Conservation (phyloP, 2,113 vertebrate genomes). For the Prionailurus bengalensis region DNA sequence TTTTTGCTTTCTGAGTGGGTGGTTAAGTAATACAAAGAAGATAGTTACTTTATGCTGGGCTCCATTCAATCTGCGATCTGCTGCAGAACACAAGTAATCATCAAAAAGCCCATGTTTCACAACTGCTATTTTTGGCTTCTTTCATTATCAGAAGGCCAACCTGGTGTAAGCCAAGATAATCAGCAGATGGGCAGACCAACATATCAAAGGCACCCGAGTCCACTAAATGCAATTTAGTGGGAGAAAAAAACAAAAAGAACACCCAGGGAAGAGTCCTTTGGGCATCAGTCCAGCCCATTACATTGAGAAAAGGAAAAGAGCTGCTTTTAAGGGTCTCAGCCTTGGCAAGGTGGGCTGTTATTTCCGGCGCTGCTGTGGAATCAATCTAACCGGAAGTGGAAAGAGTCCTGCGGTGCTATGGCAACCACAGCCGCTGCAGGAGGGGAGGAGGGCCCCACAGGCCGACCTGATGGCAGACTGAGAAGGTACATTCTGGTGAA, state of each 20-base stretch:
- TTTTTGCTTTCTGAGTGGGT: neutral
- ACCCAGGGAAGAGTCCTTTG: neutral
- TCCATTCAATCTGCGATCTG: slow-evolving; percentile 2
- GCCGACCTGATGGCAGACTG: neutral
- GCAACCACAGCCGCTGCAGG: slow-evolving; percentile 2
- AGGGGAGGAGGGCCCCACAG: neutral
- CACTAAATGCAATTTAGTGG: neutral
- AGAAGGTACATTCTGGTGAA: neutral
- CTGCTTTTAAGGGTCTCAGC: neutral
- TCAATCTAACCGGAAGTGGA: slow-evolving; percentile 4
- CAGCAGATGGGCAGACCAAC: neutral
- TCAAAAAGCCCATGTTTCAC: neutral
- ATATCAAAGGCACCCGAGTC: neutral
- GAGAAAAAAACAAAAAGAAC: neutral
- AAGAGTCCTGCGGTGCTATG: neutral
- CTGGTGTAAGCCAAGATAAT: neutral
- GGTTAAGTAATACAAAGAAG: slow-evolving; percentile 33
- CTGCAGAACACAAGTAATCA: neutral
- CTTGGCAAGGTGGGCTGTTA: neutral
- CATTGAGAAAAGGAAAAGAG: slow-evolving; percentile 18
- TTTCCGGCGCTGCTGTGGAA: neutral
- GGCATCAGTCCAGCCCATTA: slow-evolving; percentile 44
- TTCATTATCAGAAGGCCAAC: slow-evolving; percentile 33
- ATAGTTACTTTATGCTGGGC: neutral
- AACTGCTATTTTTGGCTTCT: slow-evolving; percentile 51